phyloP scores from a whole-genome alignment of 2,888 invertebrate genomes.

The Oscheius sp. region DNA sequence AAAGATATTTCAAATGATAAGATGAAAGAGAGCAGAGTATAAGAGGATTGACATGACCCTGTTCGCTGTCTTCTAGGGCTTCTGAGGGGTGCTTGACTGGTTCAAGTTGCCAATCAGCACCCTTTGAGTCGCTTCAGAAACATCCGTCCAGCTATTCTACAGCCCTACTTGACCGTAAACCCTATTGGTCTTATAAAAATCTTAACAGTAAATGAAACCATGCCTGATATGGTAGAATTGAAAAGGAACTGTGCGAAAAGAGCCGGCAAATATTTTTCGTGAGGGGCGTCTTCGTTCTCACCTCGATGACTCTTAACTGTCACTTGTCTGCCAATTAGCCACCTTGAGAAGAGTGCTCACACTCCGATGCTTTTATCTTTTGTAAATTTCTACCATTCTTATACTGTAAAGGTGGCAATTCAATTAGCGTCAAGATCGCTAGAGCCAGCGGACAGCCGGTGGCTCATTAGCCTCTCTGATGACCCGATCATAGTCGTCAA shows the following conservation, averaged over 20 bases:
- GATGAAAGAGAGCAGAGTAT: not conserved
- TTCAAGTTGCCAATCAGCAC: conserved; percentile 34
- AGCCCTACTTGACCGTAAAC: conserved; percentile 25
- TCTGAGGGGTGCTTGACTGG: conserved; percentile 36
- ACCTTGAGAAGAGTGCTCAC: conserved; percentile 25
- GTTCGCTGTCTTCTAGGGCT: conserved; percentile 35
- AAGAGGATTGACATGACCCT: conserved; percentile 31
- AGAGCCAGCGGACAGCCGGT: conserved; percentile 24
- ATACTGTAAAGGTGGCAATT: not conserved
- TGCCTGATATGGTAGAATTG: not conserved
- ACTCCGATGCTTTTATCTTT: not conserved
- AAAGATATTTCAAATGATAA: not conserved
- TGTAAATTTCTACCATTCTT: too few species aligned
- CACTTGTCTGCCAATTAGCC: conserved; percentile 31
- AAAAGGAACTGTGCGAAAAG: conserved; percentile 26
- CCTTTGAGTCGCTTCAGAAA: conserved; percentile 30
- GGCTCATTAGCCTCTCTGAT: conserved; percentile 28
- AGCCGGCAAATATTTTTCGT: conserved; percentile 31
- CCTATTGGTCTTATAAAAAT: not conserved
- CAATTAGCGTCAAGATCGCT: conserved; percentile 8
- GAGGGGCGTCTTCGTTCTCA: conserved; percentile 34
- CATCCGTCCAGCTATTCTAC: conserved; percentile 31
- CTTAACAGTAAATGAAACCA: not conserved
- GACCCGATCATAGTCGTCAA: conserved; percentile 34
- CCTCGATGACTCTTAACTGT: conserved; percentile 30